Conservation (phyloP, 2,113 vertebrate genomes). For the Otocyon megalotis region DNA sequence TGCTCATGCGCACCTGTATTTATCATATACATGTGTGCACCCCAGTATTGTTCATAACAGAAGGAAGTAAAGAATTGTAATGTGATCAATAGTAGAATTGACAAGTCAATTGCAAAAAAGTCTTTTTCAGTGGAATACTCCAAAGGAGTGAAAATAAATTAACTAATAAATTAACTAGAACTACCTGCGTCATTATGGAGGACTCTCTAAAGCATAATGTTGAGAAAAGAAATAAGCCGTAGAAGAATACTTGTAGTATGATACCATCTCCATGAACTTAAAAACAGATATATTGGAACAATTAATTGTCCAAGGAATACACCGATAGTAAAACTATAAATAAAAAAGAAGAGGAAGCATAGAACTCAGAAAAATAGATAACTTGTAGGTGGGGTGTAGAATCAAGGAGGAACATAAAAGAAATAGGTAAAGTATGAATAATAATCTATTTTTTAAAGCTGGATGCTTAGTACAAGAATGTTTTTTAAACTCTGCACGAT, state of each 20-base stretch:
- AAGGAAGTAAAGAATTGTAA: neutral
- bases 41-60: neutral
- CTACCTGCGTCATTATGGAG: neutral
- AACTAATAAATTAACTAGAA: neutral
- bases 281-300: neutral
- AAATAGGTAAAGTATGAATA: neutral
- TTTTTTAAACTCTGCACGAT: neutral
- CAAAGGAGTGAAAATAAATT: neutral
- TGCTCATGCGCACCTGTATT: fast-evolving
- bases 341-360: neutral
- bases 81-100: neutral
- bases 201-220: neutral
- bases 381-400: neutral
- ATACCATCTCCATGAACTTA: neutral
- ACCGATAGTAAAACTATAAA: neutral
- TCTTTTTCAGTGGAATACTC: neutral
- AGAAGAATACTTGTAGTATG: too few species aligned
- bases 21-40: neutral
- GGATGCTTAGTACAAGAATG: neutral
- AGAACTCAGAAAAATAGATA: neutral
- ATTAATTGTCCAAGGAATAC: neutral
- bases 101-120: neutral
- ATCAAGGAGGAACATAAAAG: neutral
- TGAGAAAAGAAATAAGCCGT: neutral
- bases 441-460: neutral